phyloP scores from a whole-genome alignment of 2,888 invertebrate species.

The Conops quadrifasciatus region DNA sequence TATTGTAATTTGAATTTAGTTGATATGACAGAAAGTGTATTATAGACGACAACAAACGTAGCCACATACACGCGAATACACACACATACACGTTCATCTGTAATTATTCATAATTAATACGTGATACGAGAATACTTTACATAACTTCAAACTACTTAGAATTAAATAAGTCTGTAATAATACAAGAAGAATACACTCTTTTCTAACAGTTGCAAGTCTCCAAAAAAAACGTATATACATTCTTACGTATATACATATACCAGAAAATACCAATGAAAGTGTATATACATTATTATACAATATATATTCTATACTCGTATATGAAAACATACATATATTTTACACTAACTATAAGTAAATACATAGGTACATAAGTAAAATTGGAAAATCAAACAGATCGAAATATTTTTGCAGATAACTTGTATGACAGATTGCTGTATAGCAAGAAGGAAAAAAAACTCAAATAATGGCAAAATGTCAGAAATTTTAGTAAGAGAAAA shows the following conservation, averaged over 20 bases:
- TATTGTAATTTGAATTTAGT: no score
- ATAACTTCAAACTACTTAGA: no score
- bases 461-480: no score
- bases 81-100: neutral
- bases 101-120: neutral
- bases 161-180: no score
- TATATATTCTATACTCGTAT: slow-evolving; percentile 34
- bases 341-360: slow-evolving; percentile 40
- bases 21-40: no score
- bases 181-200: no score
- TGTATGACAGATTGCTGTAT: slow-evolving; percentile 29
- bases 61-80: neutral
- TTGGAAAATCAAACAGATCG: slow-evolving; percentile 30
- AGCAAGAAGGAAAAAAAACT: neutral
- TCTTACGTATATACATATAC: neutral
- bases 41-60: neutral
- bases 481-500: no score
- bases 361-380: slow-evolving; percentile 27
- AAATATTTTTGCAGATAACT: slow-evolving; percentile 55
- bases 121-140: neutral
- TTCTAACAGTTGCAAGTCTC: no score
- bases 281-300: slow-evolving; percentile 38
- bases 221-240: no score
- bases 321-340: slow-evolving; percentile 42
- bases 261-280: neutral